Base-by-base conservation (phyloP, 1,140 invertebrate genomes). In the Drosophila pseudoananassae region DNA sequence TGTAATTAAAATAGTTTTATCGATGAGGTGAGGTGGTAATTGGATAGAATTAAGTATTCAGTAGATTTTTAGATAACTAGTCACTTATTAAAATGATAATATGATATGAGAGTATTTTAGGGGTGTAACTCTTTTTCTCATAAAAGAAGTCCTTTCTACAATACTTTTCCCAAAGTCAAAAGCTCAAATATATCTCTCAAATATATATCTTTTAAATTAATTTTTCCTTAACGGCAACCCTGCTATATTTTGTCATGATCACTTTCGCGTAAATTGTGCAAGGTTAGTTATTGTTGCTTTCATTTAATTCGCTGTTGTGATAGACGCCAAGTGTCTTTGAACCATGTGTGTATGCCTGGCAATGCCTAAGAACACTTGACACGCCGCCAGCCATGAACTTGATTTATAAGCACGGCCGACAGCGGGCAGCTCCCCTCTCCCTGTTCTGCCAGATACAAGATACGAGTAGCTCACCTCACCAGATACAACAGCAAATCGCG, bases 401-500 rank as follows among this genome's bases (percentile, higher is more conserved):
- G 82, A 85, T 87, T 82, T 85, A 85, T 78, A 87, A 82, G 43
- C 82, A 61, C 66, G 79, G 33, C 81, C 59, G 57, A 36, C 66
- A 56, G 33, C 27, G 17, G 29, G 45, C 20, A 47, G 17, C 59
- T 20, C 8, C 43, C 17, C 43, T 20, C 52, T 15, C 61, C 36
- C 59, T 23, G 40, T 17, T 38, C 54, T 46, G 27, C 31, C 45
- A 36, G 66, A 65, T 45, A 33, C 57, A 52, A 45, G 65, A 77
- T 31, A 71, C 46, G 54, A 68, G 52, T 64, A 38, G 81, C 82
- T 93, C 92, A 95, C 94, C 94, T 94, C 83, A 94, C 94, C 60
- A 95, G 92, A 91, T 94, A 94, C 40, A 94, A 88, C 23, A 95
- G 92, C 46, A 95, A 85, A 56, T 94, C 93, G 72, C 93, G 94